Conservation (phyloP, 2,888 invertebrate species). For the Theodoxus fluviatilis region DNA sequence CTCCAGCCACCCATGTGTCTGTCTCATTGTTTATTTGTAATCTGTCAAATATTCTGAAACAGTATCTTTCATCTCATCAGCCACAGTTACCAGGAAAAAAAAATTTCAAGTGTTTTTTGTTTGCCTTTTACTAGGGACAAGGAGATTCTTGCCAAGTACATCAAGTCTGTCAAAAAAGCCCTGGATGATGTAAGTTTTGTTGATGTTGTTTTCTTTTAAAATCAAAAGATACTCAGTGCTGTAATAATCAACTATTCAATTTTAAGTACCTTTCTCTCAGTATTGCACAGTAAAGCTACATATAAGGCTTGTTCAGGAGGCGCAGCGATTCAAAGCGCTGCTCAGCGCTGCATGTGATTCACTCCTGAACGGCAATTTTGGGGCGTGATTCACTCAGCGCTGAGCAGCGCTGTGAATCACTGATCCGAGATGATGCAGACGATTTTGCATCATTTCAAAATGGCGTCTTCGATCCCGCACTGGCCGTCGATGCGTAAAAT, state of each 20-base stretch:
- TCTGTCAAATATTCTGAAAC: neutral
- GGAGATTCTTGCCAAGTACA: conserved; percentile 52
- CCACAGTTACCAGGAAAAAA: neutral
- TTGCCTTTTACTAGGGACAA: conserved; percentile 50
- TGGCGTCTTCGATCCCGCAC: too few species aligned
- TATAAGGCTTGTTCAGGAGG: too few species aligned
- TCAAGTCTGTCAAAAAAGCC: conserved; percentile 51
- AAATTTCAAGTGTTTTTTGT: neutral
- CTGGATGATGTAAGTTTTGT: conserved; percentile 48
- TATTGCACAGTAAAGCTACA: too few species aligned
- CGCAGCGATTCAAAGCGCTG: too few species aligned
- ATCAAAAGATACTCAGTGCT: neutral
- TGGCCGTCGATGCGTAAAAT: too few species aligned
- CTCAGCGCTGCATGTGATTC: too few species aligned
- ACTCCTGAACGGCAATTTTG: too few species aligned
- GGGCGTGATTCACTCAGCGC: too few species aligned
- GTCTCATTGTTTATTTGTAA: neutral
- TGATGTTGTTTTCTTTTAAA: neutral
- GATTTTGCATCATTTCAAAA: too few species aligned
- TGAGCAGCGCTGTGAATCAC: too few species aligned
- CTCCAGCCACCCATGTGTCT: neutral
- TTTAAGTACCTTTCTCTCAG: neutral
- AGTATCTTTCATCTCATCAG: neutral
- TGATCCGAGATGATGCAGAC: too few species aligned
- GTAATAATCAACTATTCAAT: neutral